phyloP scores from a whole-genome alignment of 2,113 vertebrate genomes.

The Caloenas nicobarica region DNA sequence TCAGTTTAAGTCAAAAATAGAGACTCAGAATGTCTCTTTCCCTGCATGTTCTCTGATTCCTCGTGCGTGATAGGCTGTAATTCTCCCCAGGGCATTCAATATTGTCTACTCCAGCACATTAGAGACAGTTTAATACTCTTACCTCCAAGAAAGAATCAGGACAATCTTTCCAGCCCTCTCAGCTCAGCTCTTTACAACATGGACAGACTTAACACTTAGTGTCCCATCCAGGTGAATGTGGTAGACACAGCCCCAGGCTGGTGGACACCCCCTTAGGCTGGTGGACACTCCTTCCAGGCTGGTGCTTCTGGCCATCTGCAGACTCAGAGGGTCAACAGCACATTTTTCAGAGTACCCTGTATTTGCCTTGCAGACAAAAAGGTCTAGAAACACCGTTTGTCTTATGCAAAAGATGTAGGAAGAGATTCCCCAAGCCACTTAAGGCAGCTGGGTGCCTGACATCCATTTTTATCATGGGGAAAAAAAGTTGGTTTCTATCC shows the following conservation, averaged over 20 bases:
- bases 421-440: neutral
- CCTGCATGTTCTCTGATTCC: neutral
- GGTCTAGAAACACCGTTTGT: neutral
- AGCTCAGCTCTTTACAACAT: neutral
- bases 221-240: neutral
- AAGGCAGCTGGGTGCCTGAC: neutral
- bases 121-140: neutral
- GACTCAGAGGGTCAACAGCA: neutral
- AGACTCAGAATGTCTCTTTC: neutral
- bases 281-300: too few relatives aligned
- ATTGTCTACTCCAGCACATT: neutral
- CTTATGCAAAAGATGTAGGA: neutral
- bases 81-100: neutral
- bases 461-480: neutral
- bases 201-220: neutral
- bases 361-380: neutral
- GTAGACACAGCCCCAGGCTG: neutral
- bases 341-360: neutral
- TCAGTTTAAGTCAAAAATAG: neutral
- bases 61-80: rapidly evolving
- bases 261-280: neutral
- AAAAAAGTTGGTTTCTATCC: neutral
- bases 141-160: neutral
- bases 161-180: neutral
- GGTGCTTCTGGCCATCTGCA: neutral